These are phyloP conservation scores for Heliconius nattereri DNA, from an alignment of 1,140 invertebrate species.

Conservation along the genomic window DNA sequence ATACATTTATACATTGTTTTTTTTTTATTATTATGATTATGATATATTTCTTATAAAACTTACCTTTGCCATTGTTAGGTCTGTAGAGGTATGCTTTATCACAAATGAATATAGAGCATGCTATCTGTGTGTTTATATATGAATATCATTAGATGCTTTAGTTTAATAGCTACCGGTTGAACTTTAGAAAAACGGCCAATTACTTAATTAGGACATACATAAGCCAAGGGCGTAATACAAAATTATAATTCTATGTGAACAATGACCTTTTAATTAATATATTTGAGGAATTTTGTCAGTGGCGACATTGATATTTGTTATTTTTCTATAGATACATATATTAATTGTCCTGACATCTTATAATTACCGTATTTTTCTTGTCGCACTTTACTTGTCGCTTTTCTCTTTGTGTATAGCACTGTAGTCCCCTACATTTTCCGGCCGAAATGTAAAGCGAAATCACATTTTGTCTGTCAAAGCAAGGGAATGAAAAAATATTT, in stretches of 20 bases:
- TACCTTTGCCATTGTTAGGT: neutral
- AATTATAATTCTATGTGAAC: neutral
- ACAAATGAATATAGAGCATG: constrained; percentile 2
- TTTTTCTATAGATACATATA: neutral
- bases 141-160: constrained; percentile 2
- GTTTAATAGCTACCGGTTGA: constrained; percentile 5
- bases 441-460: no score
- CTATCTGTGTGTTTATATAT: neutral
- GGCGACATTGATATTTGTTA: neutral
- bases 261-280: constrained; percentile 7
- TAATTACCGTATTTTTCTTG: neutral
- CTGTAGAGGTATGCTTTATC: neutral
- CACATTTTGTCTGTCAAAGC: no score
- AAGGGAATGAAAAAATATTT: no score
- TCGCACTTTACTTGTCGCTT: no score
- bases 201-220: constrained; percentile 11
- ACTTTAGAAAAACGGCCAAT: neutral
- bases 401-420: no score
- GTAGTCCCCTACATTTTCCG: no score
- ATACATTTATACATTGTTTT: no score
- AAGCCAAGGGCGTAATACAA: constrained; percentile 3
- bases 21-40: no score
- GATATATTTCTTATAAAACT: neutral
- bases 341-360: neutral
- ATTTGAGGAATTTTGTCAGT: neutral